Percentiles rank a stretch among this genome's conserved stretches.
These are phyloP conservation scores for Morpho helenor DNA, from an alignment of 2,888 invertebrate species.

Conservation along the genomic window DNA sequence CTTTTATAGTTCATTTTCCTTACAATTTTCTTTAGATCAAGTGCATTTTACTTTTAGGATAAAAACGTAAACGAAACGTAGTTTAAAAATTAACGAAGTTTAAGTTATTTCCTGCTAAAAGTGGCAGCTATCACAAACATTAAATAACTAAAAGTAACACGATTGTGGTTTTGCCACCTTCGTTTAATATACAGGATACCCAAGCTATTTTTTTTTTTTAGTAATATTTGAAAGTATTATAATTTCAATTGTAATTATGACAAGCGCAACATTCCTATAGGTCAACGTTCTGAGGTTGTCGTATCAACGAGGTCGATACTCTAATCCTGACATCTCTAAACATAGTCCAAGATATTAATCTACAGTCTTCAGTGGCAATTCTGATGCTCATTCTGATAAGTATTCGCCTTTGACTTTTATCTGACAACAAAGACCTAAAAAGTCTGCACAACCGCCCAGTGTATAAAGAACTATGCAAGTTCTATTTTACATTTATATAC, in stretches of 20 bases:
- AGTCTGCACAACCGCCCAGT: conserved; percentile 29
- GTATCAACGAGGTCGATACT: conserved; percentile 1
- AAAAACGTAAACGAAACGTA: too few species aligned
- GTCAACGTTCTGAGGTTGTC: not conserved
- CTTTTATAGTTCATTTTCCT: too few species aligned
- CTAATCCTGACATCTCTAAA: conserved; percentile 10
- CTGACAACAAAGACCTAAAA: conserved; percentile 28
- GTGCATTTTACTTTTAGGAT: too few species aligned
- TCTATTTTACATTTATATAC: not conserved
- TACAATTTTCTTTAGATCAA: too few species aligned
- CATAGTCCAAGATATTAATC: conserved; percentile 12
- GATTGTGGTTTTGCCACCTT: too few species aligned
- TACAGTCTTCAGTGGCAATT: conserved; percentile 16
- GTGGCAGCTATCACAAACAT: too few species aligned
- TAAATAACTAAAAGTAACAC: too few species aligned
- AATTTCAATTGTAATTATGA: not conserved
- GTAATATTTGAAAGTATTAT: too few species aligned
- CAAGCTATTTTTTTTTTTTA: too few species aligned
- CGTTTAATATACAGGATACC: too few species aligned
- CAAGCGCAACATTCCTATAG: not conserved
- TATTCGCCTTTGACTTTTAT: conserved; percentile 17
- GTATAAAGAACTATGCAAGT: conserved; percentile 6
- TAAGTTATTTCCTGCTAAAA: too few species aligned
- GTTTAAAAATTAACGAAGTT: too few species aligned
- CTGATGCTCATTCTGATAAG: conserved; percentile 13